These are phyloP conservation scores for Rhinopomastus cyanomelas DNA, from an alignment of 2,113 vertebrate genomes.

Conservation along the genomic window DNA sequence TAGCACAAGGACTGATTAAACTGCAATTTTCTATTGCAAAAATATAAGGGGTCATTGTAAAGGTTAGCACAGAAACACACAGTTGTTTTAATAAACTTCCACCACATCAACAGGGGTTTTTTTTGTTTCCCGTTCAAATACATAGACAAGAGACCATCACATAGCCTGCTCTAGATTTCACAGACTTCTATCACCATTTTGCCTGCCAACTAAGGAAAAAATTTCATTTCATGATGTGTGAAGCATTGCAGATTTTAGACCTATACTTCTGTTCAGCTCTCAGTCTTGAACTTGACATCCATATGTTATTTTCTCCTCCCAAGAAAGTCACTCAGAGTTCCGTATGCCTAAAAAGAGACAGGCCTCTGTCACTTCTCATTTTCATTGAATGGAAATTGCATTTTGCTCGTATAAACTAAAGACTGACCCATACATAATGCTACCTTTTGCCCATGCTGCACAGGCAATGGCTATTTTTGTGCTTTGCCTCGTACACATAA, in stretches of 20 bases:
- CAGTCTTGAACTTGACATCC: conserved; percentile 53
- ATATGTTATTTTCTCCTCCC: conserved; percentile 58
- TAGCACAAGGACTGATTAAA: not conserved
- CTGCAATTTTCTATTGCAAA: not conserved
- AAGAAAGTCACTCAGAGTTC: conserved; percentile 33
- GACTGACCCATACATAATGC: conserved; percentile 8
- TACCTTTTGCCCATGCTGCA: not conserved
- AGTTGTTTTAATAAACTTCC: not conserved
- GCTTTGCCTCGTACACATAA: not conserved
- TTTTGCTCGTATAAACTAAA: not conserved
- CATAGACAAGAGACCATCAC: not conserved
- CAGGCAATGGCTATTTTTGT: not conserved
- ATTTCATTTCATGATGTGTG: conserved; percentile 50
- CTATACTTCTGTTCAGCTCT: conserved; percentile 53
- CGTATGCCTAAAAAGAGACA: not conserved
- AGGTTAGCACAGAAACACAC: not conserved
- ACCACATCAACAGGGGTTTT: not conserved
- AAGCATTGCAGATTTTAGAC: conserved; percentile 57
- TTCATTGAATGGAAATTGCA: conserved; percentile 31
- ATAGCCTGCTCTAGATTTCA: conserved; percentile 27
- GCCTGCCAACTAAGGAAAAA: conserved; percentile 32
- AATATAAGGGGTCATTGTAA: not conserved
- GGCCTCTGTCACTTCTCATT: conserved; percentile 10
- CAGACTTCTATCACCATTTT: conserved; percentile 25
- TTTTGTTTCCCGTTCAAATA: not conserved